phyloP scores from a whole-genome alignment of 2,888 invertebrate genomes.

The Drosophila anceps region DNA sequence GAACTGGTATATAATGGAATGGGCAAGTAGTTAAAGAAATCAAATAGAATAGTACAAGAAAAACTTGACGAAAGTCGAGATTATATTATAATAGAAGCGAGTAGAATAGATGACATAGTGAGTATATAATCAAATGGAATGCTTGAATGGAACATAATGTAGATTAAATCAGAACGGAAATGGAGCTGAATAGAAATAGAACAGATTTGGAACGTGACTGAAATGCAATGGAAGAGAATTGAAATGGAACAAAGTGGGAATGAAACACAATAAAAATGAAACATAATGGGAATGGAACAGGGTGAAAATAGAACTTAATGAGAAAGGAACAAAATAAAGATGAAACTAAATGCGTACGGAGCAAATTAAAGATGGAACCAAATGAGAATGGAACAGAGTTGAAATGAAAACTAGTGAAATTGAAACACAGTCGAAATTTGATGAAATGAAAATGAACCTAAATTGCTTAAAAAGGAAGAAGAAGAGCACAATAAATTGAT shows the following conservation, averaged over 20 bases:
- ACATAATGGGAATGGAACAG: neutral
- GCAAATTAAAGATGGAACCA: no score
- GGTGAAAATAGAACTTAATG: neutral
- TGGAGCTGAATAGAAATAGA: neutral
- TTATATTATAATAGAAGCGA: conserved; percentile 5
- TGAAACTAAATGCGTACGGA: no score
- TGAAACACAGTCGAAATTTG: neutral
- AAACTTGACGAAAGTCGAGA: neutral
- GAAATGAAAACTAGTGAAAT: no score
- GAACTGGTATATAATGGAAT: conserved; percentile 5
- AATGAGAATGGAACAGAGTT: neutral
- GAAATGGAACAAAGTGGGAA: neutral
- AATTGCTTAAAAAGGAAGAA: no score
- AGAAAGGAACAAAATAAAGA: neutral
- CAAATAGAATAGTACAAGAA: neutral
- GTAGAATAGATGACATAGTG: neutral
- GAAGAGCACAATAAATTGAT: no score
- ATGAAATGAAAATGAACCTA: neutral
- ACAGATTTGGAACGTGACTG: neutral
- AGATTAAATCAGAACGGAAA: neutral
- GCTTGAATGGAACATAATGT: neutral
- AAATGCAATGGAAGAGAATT: no score
- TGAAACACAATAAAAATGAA: neutral
- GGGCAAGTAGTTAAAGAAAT: conserved; percentile 4
- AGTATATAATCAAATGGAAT: neutral